A percentile compares a stretch with the other conserved stretches of the same genome.
Evolutionary conservation across 1,140 invertebrate genomes (phyloP).

Genomic region (Samia ricini): DNA sequence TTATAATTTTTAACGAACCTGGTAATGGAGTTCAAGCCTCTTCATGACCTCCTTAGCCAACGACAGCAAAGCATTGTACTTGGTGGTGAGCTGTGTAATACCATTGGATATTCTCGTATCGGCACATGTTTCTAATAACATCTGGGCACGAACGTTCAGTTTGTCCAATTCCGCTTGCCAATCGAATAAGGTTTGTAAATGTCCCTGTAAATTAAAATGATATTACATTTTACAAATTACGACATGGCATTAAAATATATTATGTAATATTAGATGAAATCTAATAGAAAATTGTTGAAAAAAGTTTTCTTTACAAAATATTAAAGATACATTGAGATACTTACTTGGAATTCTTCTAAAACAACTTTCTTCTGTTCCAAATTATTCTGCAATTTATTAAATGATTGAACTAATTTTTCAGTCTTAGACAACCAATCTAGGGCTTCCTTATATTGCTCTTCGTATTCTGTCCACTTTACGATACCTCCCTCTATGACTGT

Average conservation of each 20-base stretch:
- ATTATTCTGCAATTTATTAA: constrained; percentile 93
- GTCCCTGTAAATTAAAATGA: constrained; percentile 69
- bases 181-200: constrained; percentile 94
- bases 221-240: not conserved
- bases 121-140: constrained; percentile 92
- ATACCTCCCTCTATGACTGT: constrained; percentile 91
- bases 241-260: no score
- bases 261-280: no score
- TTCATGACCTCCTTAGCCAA: constrained; percentile 96
- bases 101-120: constrained; percentile 96
- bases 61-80: constrained; percentile 95
- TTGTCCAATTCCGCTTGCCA: constrained; percentile 96
- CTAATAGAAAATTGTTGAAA: no score
- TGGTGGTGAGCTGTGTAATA: constrained; percentile 95
- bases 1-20: constrained; percentile 67
- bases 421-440: constrained; percentile 93
- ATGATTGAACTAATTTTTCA: constrained; percentile 91
- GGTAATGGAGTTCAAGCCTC: constrained; percentile 92
- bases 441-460: constrained; percentile 94
- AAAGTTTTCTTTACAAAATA: no score
- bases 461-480: constrained; percentile 97
- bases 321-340: not conserved
- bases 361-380: constrained; percentile 93
- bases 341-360: constrained; percentile 92
- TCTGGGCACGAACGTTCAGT: constrained; percentile 94